These are phyloP conservation scores for Cataglyphis altisquamis DNA, from an alignment of 2,888 invertebrate genomes.

Conservation along the genomic window DNA sequence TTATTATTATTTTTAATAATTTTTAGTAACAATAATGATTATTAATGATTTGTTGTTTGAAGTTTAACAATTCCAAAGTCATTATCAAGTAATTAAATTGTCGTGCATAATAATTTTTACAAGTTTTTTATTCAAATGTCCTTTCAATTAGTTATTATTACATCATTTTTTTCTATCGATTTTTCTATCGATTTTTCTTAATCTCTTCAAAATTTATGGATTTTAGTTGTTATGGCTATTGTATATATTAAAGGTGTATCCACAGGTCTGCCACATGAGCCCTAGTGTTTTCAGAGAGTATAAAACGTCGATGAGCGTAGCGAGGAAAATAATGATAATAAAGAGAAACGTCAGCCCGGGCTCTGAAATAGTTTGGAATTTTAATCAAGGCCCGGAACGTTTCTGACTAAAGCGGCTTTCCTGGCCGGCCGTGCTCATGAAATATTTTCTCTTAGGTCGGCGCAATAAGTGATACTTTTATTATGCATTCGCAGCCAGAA, in stretches of 20 bases:
- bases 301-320: conserved; percentile 30
- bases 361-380: conserved; percentile 54
- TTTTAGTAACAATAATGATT: neutral
- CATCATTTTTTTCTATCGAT: neutral
- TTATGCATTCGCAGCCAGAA: conserved; percentile 50
- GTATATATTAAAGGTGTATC: neutral
- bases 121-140: neutral
- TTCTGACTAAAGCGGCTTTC: conserved; percentile 47
- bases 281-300: conserved; percentile 13
- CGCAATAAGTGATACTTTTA: conserved; percentile 53
- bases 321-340: conserved; percentile 36
- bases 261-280: neutral
- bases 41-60: neutral
- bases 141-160: neutral
- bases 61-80: neutral
- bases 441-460: conserved; percentile 58
- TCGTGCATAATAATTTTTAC: neutral
- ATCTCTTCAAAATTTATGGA: neutral
- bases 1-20: neutral
- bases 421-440: conserved; percentile 37
- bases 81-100: neutral
- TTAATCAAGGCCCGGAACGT: conserved; percentile 56
- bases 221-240: neutral
- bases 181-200: conserved; percentile 19
- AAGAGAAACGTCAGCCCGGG: conserved; percentile 39